phyloP scores from a whole-genome alignment of 92 coral and sea anemone genomes.

The Phymanthus crucifer region DNA sequence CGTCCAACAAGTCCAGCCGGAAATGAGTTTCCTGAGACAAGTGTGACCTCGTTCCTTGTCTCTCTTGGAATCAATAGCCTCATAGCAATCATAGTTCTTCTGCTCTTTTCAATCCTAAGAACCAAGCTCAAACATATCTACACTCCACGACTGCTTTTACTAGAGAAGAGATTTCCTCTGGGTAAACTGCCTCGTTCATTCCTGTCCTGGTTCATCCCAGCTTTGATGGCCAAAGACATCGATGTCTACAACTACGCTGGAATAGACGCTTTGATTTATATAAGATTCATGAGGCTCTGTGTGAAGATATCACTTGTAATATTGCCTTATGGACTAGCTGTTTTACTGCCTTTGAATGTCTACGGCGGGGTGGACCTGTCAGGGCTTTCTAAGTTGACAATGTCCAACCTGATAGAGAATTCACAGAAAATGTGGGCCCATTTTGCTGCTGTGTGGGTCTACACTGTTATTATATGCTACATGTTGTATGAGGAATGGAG shows the following conservation, averaged over 20 bases:
- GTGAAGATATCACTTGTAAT: slow-evolving; percentile 77
- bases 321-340: slow-evolving; percentile 88
- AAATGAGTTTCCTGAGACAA: not conserved
- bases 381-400: slow-evolving; percentile 70
- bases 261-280: slow-evolving; percentile 87
- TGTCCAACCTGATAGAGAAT: slow-evolving; percentile 67
- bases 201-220: slow-evolving; percentile 90
- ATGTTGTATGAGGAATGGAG: slow-evolving; percentile 86
- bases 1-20: not conserved
- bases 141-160: slow-evolving; percentile 81
- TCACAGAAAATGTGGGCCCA: slow-evolving; percentile 87
- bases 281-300: slow-evolving; percentile 83
- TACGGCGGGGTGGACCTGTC: slow-evolving; percentile 57
- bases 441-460: slow-evolving; percentile 85
- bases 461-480: slow-evolving; percentile 77
- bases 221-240: slow-evolving; percentile 86
- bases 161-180: slow-evolving; percentile 75
- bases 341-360: slow-evolving; percentile 76
- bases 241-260: slow-evolving; percentile 83
- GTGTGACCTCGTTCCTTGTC: slow-evolving; percentile 61
- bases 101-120: slow-evolving; percentile 79
- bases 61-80: slow-evolving; percentile 71
- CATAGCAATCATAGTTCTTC: slow-evolving; percentile 56
- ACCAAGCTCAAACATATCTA: slow-evolving; percentile 73
- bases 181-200: slow-evolving; percentile 81